Percentiles rank a stretch among this genome's conserved stretches.
Evolutionary conservation across 2,113 vertebrate genomes (phyloP).

Genomic region (Plecotus auritus): DNA sequence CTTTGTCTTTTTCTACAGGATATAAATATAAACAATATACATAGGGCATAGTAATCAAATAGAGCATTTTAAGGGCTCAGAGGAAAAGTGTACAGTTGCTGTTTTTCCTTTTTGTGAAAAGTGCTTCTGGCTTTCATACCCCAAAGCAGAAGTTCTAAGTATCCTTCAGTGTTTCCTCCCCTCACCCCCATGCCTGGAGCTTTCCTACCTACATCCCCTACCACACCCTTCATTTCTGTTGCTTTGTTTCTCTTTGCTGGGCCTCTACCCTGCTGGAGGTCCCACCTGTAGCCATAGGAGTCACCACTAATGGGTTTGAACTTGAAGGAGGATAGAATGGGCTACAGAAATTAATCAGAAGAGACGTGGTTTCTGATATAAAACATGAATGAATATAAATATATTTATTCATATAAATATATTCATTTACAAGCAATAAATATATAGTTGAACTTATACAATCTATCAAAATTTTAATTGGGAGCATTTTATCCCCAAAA

Average conservation of each 20-base stretch:
- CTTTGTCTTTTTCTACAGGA: constrained; percentile 3
- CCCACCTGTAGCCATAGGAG: neutral
- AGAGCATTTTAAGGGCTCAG: neutral
- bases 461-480: neutral
- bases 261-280: neutral
- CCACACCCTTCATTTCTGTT: neutral
- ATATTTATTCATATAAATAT: no score
- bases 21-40: neutral
- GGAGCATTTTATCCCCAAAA: neutral
- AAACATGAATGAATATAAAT: neutral
- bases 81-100: neutral
- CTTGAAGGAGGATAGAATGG: neutral
- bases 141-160: neutral
- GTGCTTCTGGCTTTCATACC: neutral
- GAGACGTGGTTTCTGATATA: neutral
- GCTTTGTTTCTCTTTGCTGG: neutral
- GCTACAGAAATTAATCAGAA: neutral
- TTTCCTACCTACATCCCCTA: no score
- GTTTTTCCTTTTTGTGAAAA: neutral
- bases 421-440: neutral
- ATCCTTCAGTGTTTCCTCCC: neutral
- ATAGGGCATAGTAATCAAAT: neutral
- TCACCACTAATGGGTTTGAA: neutral
- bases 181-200: neutral
- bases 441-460: neutral